A percentile compares a stretch with the other conserved stretches of the same genome.
Evolutionary conservation across 2,113 vertebrate species (phyloP).

Genomic region (Saiga tatarica): DNA sequence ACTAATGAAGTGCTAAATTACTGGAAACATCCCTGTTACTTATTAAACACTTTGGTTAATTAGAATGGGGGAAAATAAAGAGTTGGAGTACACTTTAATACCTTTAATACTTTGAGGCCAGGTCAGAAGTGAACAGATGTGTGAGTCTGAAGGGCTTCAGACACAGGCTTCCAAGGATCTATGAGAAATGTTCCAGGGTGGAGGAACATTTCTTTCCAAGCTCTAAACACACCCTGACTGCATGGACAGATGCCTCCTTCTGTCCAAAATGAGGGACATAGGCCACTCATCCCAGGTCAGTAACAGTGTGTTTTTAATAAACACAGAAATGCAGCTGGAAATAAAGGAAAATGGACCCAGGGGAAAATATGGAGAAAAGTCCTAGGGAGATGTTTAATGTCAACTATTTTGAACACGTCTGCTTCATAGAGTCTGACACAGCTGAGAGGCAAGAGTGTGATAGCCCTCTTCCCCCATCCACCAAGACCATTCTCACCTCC

Average conservation of each 20-base stretch:
- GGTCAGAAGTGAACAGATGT: constrained; percentile 56
- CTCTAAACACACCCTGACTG: background rate
- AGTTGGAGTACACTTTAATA: constrained; percentile 31
- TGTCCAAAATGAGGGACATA: background rate
- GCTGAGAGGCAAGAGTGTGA: background rate
- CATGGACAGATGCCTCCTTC: background rate
- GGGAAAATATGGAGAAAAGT: background rate
- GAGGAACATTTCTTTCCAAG: background rate
- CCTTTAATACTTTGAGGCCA: constrained; percentile 60
- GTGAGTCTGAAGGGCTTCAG: background rate
- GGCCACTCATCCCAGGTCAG: background rate
- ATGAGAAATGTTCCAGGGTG: background rate
- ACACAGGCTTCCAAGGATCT: background rate
- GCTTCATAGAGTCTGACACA: background rate
- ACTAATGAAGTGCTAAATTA: constrained; percentile 77
- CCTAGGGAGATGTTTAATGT: background rate
- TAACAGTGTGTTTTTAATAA: background rate
- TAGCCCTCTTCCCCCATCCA: background rate
- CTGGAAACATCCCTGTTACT: constrained; percentile 75
- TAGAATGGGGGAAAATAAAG: constrained; percentile 62
- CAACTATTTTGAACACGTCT: background rate
- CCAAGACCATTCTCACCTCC: background rate
- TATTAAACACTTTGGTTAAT: constrained; percentile 80
- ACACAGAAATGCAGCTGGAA: background rate
- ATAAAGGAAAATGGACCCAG: background rate